Evolutionary conservation across 2,888 invertebrate species (phyloP).

Genomic region (Busseola fusca): DNA sequence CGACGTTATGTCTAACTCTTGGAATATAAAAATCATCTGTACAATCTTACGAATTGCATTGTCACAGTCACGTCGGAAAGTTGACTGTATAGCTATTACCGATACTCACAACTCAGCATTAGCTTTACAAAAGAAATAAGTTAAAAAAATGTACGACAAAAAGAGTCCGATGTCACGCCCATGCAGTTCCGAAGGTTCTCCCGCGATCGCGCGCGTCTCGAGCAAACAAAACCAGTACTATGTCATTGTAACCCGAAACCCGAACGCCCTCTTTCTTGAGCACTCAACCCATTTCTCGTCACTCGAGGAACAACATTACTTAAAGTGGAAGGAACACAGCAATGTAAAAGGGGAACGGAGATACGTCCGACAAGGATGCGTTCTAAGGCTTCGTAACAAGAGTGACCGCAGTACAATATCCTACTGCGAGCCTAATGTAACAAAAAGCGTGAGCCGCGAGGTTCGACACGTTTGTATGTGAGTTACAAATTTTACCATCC

Average conservation of each 20-base stretch:
- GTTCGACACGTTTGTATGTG: slow-evolving; percentile 70
- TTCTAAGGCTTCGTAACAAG: slow-evolving; percentile 79
- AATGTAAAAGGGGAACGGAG: slow-evolving; percentile 66
- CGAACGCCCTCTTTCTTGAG: slow-evolving; percentile 70
- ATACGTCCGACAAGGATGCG: slow-evolving; percentile 68
- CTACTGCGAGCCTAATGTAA: slow-evolving; percentile 75
- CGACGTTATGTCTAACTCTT: slow-evolving; percentile 23
- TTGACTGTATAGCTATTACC: slow-evolving; percentile 77
- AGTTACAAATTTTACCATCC: slow-evolving; percentile 82
- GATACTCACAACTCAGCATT: slow-evolving; percentile 77
- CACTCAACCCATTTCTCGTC: slow-evolving; percentile 67
- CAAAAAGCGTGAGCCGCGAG: slow-evolving; percentile 74
- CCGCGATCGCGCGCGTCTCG: slow-evolving; percentile 80
- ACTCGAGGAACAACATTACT: slow-evolving; percentile 37
- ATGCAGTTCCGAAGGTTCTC: slow-evolving; percentile 87
- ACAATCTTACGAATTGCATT: slow-evolving; percentile 71
- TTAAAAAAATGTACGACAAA: slow-evolving; percentile 74
- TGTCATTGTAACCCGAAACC: slow-evolving; percentile 77
- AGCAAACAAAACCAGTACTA: slow-evolving; percentile 82
- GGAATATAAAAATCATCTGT: slow-evolving; percentile 51
- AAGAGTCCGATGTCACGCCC: slow-evolving; percentile 87
- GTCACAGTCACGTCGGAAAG: slow-evolving; percentile 84
- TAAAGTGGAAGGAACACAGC: slow-evolving; percentile 61
- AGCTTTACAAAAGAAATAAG: slow-evolving; percentile 77
- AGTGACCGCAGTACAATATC: slow-evolving; percentile 73